Base-by-base conservation (phyloP, 2,113 vertebrate species). In the Nannobrachium achirus region DNA sequence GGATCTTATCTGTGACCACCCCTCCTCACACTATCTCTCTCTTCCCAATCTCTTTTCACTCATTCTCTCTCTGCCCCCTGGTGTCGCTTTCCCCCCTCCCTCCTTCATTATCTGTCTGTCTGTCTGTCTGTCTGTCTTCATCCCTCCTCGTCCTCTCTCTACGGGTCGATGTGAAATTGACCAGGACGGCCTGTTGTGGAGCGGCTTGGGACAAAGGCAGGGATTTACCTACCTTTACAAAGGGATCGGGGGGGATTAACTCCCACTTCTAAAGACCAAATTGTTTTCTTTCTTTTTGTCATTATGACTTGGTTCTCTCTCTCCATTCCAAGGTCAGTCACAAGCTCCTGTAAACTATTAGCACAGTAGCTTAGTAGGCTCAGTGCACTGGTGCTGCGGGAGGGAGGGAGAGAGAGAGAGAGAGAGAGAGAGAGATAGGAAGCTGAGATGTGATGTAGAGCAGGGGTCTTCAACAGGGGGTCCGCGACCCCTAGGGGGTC, bases 171-270 rank as follows among this genome's bases (percentile, higher is more conserved):
- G 61, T 58, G 55, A 56, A 53, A 64, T 48, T 81, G 63, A 78
- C 79, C 53, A 73, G 59, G 59, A 58, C 57, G 18, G 56, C 50
- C 44, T 62, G 11, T 6, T 48, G 45, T 48, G 1, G 5, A n/a
- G 11, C 45, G 10, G 1, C 25, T 48, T 14, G 10, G 46, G 70
- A 13, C 40, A 66, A 33, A 38, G 56, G 78, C 55, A 39, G 61
- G 56, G 52, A 74, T 61, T 76, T 66, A 55, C 65, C 61, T 51
- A 82, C 72, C 49, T 77, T 75, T 65, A 55, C 61, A 56, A 55
- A 69, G 59, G 68, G 69, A 66, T 83, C 71, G 67, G 69, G 16
- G 40, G 9, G 69, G 71, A 79, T 82, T 79, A 83, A 66, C 56
- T 66, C 48, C 58, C 70, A 65, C 19, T 41, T 73, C 65, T 56